Evolutionary conservation across 2,797 vertebrate genomes (phyloP), one percentile per base, ranked within the genome.

Genomic region (Poecilia picta): DNA sequence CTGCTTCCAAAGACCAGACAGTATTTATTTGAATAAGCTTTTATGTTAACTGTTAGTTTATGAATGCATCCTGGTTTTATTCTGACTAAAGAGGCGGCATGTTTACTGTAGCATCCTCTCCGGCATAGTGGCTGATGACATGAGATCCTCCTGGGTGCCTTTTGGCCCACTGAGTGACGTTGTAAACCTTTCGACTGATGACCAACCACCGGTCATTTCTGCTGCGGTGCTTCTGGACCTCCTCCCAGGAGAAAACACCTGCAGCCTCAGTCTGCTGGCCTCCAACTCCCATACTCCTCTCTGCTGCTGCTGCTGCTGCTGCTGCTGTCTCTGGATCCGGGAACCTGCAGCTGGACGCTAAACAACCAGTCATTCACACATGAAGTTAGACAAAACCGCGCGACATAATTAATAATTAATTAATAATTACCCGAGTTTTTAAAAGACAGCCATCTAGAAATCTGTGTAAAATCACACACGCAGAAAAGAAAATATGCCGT

Each of bases 51-150:
- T 18, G 31, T 16, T 62, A 33, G 28, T 62, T 39, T 18, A 11
- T 66, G 62, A 66, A 39, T 36, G 31, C 1, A 64, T 64, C 15
- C 31, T 16, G 31, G 8, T 62, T 62, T 62, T 62, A 64, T 64
- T 64, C 8, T 23, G 62, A 66, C 25, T 25, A 70, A 41, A 55
- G 36, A 43, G 2, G 23, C 11, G 7, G 10, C 36, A 28, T 57
- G 55, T 46, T 96, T 95, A 99, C 98, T 93, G 97, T 97, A 45
- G 97, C 97, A 78, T 99, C 97, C 90, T 98, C 97, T 79, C 98
- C 98, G 2, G 96, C 95, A 7, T 96, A 97, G 95, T 97, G 96
- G 62, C 55, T 72, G 88, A 99, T 93, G 84, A 99, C 94, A 8
- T 95, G 93, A 0, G 88, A 59, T 7, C 98, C 98, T 8, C 97